Conservation (phyloP, 2,797 vertebrate genomes). For the Gila robusta region DNA sequence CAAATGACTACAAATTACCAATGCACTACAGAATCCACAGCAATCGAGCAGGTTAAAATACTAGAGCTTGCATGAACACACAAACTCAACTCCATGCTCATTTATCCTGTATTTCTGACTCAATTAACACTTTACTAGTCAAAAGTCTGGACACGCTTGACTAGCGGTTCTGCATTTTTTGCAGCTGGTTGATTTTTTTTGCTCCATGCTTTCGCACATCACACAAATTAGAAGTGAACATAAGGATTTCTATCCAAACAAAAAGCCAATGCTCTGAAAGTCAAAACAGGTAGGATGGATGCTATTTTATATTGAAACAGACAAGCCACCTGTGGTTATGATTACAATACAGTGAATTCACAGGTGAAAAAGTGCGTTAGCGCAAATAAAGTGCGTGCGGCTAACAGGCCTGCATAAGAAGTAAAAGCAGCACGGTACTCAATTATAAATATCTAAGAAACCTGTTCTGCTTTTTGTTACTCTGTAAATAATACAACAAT, state of each 20-base stretch:
- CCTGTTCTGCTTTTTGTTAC: not conserved
- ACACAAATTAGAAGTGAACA: not conserved
- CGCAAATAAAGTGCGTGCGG: not conserved
- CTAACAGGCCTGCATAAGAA: not conserved
- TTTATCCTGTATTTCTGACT: too few relatives aligned
- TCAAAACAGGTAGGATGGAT: not conserved
- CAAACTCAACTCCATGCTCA: not conserved
- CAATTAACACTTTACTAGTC: not conserved
- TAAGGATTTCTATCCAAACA: not conserved
- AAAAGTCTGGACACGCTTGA: not conserved
- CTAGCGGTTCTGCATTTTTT: not conserved
- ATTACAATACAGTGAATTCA: constrained; percentile 6
- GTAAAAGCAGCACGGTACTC: not conserved
- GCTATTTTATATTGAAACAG: constrained; percentile 1
- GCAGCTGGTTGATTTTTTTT: not conserved
- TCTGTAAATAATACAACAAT: constrained; percentile 25
- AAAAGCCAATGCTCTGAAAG: not conserved
- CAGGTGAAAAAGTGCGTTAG: not conserved
- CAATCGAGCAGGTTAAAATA: not conserved
- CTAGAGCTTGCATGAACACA: not conserved
- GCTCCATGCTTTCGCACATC: not conserved
- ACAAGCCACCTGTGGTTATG: constrained; percentile 11
- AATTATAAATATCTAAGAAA: constrained; percentile 13
- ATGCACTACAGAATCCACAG: not conserved
- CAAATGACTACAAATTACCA: not conserved